Percentiles rank a stretch among this genome's conserved stretches.
These are phyloP conservation scores for Hemiscyllium ocellatum DNA, from an alignment of 2,113 vertebrate species.

Conservation along the genomic window DNA sequence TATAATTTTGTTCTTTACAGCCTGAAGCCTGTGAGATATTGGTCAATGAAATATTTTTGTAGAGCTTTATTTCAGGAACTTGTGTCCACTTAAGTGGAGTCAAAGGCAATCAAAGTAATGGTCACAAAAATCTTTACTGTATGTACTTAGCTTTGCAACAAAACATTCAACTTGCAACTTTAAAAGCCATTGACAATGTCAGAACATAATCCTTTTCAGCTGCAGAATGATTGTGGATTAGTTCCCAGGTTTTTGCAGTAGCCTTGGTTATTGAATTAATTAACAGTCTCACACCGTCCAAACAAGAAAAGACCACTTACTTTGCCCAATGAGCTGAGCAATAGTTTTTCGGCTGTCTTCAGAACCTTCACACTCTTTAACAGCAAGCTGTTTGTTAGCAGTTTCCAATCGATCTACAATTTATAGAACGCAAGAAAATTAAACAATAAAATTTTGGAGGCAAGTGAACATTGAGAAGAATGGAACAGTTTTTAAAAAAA, in stretches of 20 bases:
- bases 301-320: constrained; percentile 60
- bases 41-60: neutral
- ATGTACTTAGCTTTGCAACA: neutral
- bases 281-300: neutral
- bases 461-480: neutral
- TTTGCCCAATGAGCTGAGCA: constrained; percentile 87
- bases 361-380: constrained; percentile 87
- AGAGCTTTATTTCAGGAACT: neutral
- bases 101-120: neutral
- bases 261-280: constrained; percentile 11
- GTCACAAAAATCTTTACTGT: neutral
- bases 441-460: neutral
- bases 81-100: neutral
- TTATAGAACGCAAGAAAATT: neutral
- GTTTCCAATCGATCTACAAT: constrained; percentile 89
- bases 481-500: neutral
- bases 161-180: neutral
- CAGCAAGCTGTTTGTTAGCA: constrained; percentile 89
- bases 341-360: constrained; percentile 96
- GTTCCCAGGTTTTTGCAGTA: neutral
- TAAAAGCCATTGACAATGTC: neutral
- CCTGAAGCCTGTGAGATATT: neutral
- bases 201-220: neutral
- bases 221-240: constrained; percentile 3
- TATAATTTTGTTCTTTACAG: neutral